phyloP scores from a whole-genome alignment of 2,797 vertebrate genomes.

The Dallia pectoralis region DNA sequence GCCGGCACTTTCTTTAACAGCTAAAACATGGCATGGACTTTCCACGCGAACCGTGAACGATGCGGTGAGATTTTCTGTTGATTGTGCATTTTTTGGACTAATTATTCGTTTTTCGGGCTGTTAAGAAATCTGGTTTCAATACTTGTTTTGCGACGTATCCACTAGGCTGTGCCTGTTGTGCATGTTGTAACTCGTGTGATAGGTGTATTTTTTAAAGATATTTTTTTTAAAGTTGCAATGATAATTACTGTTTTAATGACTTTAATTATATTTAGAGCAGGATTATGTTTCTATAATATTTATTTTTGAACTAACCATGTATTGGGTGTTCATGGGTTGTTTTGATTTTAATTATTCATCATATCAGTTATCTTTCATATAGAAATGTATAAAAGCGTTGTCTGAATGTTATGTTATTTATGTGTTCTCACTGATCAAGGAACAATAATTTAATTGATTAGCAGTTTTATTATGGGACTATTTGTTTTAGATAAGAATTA shows the following conservation, averaged over 20 bases:
- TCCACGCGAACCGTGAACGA: constrained; percentile 14
- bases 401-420: neutral
- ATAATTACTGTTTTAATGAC: neutral
- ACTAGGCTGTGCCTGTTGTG: neutral
- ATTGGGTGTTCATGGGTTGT: neutral
- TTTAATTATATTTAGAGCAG: neutral
- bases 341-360: neutral
- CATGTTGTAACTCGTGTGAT: neutral
- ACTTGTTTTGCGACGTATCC: neutral
- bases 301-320: neutral
- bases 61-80: constrained; percentile 11
- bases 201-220: neutral
- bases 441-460: neutral
- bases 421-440: neutral
- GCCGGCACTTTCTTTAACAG: constrained; percentile 40
- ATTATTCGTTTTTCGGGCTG: neutral
- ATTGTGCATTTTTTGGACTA: constrained; percentile 3
- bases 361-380: neutral
- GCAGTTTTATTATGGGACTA: neutral
- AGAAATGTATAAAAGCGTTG: neutral
- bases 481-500: neutral
- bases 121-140: neutral
- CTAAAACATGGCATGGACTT: constrained; percentile 58
- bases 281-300: neutral
- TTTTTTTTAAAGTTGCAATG: neutral